Evolutionary conservation across 2,797 vertebrate species (phyloP), one percentile per base, ranked within the genome.

Genomic region (Poecilia gillii): DNA sequence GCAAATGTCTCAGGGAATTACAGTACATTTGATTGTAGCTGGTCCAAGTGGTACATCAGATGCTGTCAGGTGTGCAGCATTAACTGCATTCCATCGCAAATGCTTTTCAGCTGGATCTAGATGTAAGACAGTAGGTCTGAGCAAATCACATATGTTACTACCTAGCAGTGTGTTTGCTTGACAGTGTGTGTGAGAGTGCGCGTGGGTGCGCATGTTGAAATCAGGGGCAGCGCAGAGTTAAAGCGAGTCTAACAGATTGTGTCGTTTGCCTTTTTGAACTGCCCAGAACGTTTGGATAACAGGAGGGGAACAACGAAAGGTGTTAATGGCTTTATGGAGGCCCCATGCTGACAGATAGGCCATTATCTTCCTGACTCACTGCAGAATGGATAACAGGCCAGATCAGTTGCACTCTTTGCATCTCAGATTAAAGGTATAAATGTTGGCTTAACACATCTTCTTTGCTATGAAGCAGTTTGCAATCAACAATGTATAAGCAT

Each of bases 281-380:
- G 96, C 96, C 94, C 95, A 94, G 96, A 96, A 94, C 93, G 94
- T 97, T 96, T 92, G 90, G 95, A 96, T 93, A 96, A 93, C 92
- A 92, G 90, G 94, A 95, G 95, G 95, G 92, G 92, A 91, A 96
- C 96, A 97, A 98, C 97, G 97, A 98, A 98, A 97, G 97, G 97
- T 97, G 97, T 97, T 98, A 99, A 99, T 97, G 96, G 97, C 96
- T 98, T 97, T 97, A 97, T 97, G 95, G 96, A 94, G 95, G 95
- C 94, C 92, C 95, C 97, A 95, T 96, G 96, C 97, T 97, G 97
- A 97, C 97, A 97, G 96, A 97, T 96, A 96, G 96, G 93, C 96
- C 96, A 97, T 98, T 98, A 97, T 93, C 96, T 96, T 94, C 95
- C 95, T 96, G 95, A 96, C 96, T 97, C 96, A 95, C 96, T 94